These are phyloP conservation scores for Diglossa cyanea DNA, from an alignment of 2,797 vertebrate species.

Conservation along the genomic window DNA sequence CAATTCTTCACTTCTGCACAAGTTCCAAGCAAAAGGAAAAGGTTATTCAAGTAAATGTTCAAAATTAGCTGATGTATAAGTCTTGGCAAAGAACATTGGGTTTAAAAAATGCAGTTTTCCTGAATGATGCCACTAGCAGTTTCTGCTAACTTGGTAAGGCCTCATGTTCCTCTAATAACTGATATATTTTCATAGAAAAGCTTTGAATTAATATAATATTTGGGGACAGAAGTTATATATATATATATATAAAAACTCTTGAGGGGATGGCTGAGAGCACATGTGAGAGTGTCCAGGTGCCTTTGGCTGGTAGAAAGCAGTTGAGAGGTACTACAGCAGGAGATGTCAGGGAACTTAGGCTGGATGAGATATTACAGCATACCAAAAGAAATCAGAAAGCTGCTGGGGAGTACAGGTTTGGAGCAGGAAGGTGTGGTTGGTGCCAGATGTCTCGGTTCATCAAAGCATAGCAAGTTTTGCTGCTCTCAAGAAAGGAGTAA, in stretches of 20 bases:
- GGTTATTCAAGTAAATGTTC: neutral
- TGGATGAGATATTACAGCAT: neutral
- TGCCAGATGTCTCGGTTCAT: neutral
- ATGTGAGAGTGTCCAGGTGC: neutral
- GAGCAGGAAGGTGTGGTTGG: neutral
- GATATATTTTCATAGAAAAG: neutral
- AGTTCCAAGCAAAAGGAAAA: neutral
- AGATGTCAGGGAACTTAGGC: neutral
- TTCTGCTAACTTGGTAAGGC: neutral
- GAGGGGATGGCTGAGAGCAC: neutral
- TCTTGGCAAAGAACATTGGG: neutral
- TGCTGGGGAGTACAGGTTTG: neutral
- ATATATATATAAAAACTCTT: neutral
- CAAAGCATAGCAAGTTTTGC: neutral
- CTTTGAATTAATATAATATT: neutral
- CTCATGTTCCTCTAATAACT: neutral
- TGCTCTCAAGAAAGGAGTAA: neutral
- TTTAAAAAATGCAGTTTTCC: neutral
- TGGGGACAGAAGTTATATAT: neutral
- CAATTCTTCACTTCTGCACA: neutral
- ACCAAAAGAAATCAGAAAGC: neutral
- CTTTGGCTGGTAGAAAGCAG: neutral
- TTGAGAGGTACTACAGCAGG: neutral
- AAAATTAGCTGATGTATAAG: neutral
- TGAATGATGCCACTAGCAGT: neutral